phyloP scores from a whole-genome alignment of 2,888 invertebrate genomes.

The Amphipoea oculea region DNA sequence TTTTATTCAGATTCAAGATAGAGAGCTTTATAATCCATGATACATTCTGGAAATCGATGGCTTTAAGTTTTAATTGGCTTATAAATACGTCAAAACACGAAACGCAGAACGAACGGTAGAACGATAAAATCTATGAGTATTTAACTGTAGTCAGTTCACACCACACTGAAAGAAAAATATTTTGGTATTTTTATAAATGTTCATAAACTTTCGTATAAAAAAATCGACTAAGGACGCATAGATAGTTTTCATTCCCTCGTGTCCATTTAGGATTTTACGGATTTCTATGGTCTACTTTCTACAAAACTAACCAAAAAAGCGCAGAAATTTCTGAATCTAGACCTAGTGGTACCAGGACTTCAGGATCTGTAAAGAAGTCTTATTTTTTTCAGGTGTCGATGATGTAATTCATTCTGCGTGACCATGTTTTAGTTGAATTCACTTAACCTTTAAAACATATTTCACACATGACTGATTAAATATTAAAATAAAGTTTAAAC shows the following conservation, averaged over 20 bases:
- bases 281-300: not conserved
- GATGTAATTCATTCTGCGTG: no score
- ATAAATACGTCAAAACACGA: not conserved
- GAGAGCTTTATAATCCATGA: conserved; percentile 19
- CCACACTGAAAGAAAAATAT: not conserved
- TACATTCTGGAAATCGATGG: conserved; percentile 28
- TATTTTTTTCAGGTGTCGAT: not conserved
- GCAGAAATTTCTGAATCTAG: not conserved
- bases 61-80: conserved; percentile 34
- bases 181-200: not conserved
- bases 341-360: conserved; percentile 10
- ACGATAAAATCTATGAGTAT: conserved; percentile 23
- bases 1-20: conserved; percentile 38
- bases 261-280: not conserved
- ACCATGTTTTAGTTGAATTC: not conserved
- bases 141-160: conserved; percentile 1
- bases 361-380: not conserved
- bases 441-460: no score
- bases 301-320: not conserved
- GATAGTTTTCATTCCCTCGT: not conserved
- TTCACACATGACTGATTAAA: not conserved
- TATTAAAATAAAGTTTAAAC: not conserved
- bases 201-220: not conserved
- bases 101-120: not conserved
- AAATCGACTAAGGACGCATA: not conserved